Evolutionary conservation across 1,140 invertebrate genomes (phyloP).

Genomic region (Solenopsis invicta): DNA sequence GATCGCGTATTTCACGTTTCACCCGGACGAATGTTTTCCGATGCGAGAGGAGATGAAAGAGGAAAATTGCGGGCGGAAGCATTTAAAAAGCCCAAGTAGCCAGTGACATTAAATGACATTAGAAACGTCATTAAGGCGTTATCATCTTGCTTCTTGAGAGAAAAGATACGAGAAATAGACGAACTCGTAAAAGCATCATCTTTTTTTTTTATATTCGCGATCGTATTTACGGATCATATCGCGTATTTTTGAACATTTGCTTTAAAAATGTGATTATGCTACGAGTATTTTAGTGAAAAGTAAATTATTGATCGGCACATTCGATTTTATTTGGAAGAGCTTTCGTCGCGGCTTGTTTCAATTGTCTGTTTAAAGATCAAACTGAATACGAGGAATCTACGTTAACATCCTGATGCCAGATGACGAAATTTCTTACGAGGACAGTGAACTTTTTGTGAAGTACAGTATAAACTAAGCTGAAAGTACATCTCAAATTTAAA

Average conservation of each 20-base stretch:
- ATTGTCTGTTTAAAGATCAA: conserved; percentile 21
- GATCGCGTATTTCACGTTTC: conserved; percentile 9
- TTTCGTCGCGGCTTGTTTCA: conserved; percentile 24
- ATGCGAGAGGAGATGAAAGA: not conserved
- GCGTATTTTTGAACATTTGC: not conserved
- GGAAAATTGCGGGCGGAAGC: not conserved
- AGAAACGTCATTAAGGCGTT: too few species aligned
- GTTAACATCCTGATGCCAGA: conserved; percentile 52
- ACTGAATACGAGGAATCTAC: conserved; percentile 23
- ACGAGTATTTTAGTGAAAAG: not conserved
- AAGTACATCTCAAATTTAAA: not conserved
- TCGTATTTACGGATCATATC: not conserved
- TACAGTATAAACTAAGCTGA: not conserved
- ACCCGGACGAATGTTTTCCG: conserved; percentile 22
- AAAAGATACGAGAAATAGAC: not conserved
- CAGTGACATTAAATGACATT: too few species aligned
- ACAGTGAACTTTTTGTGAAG: conserved; percentile 15
- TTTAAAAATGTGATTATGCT: not conserved
- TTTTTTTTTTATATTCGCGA: not conserved
- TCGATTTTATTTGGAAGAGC: conserved; percentile 8
- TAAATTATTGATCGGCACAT: conserved; percentile 5
- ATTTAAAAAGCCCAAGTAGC: not conserved
- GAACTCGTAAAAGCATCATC: not conserved
- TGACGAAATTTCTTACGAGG: conserved; percentile 35
- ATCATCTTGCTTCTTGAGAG: too few species aligned